Base-by-base conservation (phyloP, 2,888 invertebrate genomes). In the Abscondita cerata region DNA sequence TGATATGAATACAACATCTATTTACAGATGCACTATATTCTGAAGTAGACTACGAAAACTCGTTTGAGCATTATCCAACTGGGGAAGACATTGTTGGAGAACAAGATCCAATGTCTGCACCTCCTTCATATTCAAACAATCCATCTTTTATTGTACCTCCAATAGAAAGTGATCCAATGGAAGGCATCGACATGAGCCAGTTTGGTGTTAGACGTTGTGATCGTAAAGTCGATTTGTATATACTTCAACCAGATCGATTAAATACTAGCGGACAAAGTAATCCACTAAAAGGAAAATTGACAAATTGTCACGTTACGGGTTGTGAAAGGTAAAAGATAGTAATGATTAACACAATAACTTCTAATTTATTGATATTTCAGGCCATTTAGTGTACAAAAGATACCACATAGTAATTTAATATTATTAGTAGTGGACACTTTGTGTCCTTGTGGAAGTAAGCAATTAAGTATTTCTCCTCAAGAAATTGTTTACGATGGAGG, bases 321-420 rank as follows among this genome's bases (percentile, higher is more conserved):
- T 95, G 95, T 76, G 93, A 94, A 79, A 90, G 92, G 91, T 91
- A 59, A 70, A 48, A 47, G 41, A 13, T 11, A n/a, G 18, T 34
- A 8, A 11, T 16, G 11, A 1, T 19, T 6, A 6, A 18, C 1
- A 4, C 18, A 25, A 25, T 6, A 25, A 4, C 6, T 25, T 9
- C 59, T 60, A 41, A 1, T 82, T 54, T 53, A 48, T 25, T 25
- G 44, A 65, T 73, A 1, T 82, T 70, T 8, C 51, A 92, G 95
- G 75, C 94, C 94, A 19, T 95, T 95, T 82, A 95, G 94, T 82
- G 94, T 95, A 57, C 94, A 95, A 77, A 93, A 93, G 82, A 93
- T 95, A 74, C 93, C 90, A 50, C 91, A 93, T 79, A 95, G 94
- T 76, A 95, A 95, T 83, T 83, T 95, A 72, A 92, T 95, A 73